Base-by-base conservation (phyloP, 1,140 invertebrate genomes). In the Listronotus oregonensis region DNA sequence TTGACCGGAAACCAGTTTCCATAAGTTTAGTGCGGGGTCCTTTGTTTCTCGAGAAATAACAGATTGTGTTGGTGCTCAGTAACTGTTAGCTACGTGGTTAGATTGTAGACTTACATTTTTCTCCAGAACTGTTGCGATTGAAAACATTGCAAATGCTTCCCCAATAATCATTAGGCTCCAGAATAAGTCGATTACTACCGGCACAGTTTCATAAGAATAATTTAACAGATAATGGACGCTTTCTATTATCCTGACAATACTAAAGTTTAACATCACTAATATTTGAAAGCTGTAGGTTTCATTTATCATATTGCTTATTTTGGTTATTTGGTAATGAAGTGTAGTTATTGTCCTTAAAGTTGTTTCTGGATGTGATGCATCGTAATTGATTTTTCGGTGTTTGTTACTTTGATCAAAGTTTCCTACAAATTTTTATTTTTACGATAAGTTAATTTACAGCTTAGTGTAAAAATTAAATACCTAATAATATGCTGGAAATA, bases 101-200 rank as follows among this genome's bases (percentile, higher is more conserved):
- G 5, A 5, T 27, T 27, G 5, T 27, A 5, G 21, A 8, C 34
- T 37, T 37, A 37, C 34, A 9, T 37, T 37, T 37, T 37, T 37
- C 8, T 9, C 34, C 34, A 37, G 8, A 10, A 37, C 8, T 37
- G 34, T 37, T 37, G 34, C 34, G 1, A 49, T 55, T 10, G 44
- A 47, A 61, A 61, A 66, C 15, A 46, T 54, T 6, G 47, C 56
- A 37, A 61, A 66, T 11, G 52, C 42, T 21, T 60, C 43, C 12
- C 49, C 27, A 14, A 49, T 61, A 14, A 61, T 56, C 27, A 66
- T 32, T 40, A 66, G 15, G 9, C 46, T 18, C 57, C 57, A 59
- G 17, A 59, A 49, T 6, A 49, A 17, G 15, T 59, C 57, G 7
- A 43, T 42, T 31, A 31, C 6, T 34, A 60, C 18, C n/a, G 31